phyloP scores from a whole-genome alignment of 2,888 invertebrate species.

The Aspidapion aeneum region DNA sequence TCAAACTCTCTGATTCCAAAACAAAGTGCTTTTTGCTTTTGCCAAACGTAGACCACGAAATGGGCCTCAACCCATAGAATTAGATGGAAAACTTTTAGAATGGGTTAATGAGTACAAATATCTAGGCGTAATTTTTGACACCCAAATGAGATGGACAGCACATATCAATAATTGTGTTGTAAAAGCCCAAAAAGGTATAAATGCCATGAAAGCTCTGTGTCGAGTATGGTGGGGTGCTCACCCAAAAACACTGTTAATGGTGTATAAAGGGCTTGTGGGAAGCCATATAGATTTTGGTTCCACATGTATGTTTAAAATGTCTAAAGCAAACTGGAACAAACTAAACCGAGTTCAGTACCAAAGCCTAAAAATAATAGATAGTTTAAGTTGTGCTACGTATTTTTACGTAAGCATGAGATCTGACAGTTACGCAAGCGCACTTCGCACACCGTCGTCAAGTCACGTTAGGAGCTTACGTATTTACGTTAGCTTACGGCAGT shows the following conservation, averaged over 20 bases:
- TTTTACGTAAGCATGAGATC: no score
- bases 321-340: not conserved
- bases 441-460: no score
- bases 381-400: no score
- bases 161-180: not conserved
- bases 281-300: not conserved
- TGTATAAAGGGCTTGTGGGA: not conserved
- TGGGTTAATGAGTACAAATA: conserved; percentile 9
- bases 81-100: not conserved
- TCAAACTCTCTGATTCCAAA: not conserved
- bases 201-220: conserved; percentile 3
- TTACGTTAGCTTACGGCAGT: no score
- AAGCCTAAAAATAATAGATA: not conserved
- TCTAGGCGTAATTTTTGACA: conserved; percentile 2
- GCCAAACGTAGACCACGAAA: not conserved
- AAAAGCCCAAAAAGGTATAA: conserved; percentile 11
- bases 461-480: no score
- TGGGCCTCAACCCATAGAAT: not conserved
- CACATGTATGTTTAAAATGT: not conserved
- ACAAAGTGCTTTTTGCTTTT: not conserved
- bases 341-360: not conserved
- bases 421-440: no score
- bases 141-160: not conserved
- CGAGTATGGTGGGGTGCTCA: conserved; percentile 10
- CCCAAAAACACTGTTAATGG: not conserved